Conservation (phyloP, 2,797 vertebrate species). For the Gastrophryne carolinensis region DNA sequence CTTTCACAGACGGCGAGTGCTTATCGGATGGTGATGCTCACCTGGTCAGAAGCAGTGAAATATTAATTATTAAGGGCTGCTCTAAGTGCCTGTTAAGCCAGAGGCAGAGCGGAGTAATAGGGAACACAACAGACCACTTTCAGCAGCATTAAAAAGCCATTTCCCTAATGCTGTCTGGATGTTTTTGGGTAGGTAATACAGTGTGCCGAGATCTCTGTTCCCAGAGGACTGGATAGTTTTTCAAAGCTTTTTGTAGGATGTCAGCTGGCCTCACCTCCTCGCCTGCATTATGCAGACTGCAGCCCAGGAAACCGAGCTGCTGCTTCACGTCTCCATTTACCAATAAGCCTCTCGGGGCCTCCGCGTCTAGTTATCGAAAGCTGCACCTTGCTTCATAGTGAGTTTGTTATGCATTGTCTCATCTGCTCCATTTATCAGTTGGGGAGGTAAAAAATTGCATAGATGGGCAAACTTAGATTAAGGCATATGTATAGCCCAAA, state of each 20-base stretch:
- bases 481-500: too few relatives aligned
- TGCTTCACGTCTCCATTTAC: not conserved
- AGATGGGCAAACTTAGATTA: too few relatives aligned
- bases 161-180: slow-evolving; percentile 27
- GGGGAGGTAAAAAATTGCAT: not conserved
- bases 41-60: slow-evolving; percentile 34
- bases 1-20: slow-evolving; percentile 17
- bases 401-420: not conserved
- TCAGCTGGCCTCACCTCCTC: not conserved
- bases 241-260: not conserved
- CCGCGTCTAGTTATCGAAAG: not conserved
- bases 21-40: slow-evolving; percentile 2
- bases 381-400: not conserved
- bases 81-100: slow-evolving; percentile 43
- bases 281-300: not conserved
- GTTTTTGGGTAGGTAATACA: slow-evolving; percentile 33
- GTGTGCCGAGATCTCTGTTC: slow-evolving; percentile 15
- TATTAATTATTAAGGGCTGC: slow-evolving; percentile 43
- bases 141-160: slow-evolving; percentile 39
- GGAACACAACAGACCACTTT: slow-evolving; percentile 22
- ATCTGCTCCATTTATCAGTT: not conserved
- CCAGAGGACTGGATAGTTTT: not conserved
- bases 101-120: slow-evolving; percentile 27
- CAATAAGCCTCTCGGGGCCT: not conserved
- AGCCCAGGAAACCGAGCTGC: not conserved